A percentile compares a stretch with the other conserved stretches of the same genome.
Evolutionary conservation across 2,888 invertebrate genomes (phyloP).

Genomic region (Crossocerus cetratus): DNA sequence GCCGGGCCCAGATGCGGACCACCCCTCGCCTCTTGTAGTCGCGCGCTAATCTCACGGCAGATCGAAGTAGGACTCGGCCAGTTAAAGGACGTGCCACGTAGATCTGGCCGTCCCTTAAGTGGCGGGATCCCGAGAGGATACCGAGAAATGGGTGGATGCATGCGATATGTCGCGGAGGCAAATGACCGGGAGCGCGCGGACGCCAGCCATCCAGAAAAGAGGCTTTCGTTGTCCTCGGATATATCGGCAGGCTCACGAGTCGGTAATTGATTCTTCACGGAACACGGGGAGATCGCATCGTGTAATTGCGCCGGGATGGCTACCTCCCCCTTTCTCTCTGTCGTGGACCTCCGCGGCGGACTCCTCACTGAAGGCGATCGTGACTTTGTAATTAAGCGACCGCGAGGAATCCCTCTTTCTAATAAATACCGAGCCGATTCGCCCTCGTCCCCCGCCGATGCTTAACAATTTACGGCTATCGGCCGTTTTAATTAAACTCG

Average conservation of each 20-base stretch:
- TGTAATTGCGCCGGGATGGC: conserved; percentile 34
- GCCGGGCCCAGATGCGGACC: too few relatives aligned
- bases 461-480: conserved; percentile 35
- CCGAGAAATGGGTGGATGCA: neutral
- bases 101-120: neutral
- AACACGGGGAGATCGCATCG: conserved; percentile 36
- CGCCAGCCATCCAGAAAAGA: neutral
- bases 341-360: too few relatives aligned
- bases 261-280: conserved; percentile 46
- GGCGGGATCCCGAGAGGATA: neutral
- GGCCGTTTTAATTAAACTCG: too few relatives aligned
- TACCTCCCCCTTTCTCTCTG: too few relatives aligned
- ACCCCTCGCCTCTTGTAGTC: too few relatives aligned
- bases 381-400: conserved; percentile 42
- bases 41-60: too few relatives aligned
- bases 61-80: too few relatives aligned
- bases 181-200: neutral
- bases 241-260: conserved; percentile 10
- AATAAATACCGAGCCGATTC: conserved; percentile 22
- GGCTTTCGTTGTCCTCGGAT: neutral
- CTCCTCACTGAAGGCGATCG: conserved; percentile 15
- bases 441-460: conserved; percentile 21
- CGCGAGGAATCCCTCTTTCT: conserved; percentile 31
- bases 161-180: neutral
- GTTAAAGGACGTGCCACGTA: neutral